Conservation (phyloP, 2,888 invertebrate genomes). For the Melanchra persicariae region DNA sequence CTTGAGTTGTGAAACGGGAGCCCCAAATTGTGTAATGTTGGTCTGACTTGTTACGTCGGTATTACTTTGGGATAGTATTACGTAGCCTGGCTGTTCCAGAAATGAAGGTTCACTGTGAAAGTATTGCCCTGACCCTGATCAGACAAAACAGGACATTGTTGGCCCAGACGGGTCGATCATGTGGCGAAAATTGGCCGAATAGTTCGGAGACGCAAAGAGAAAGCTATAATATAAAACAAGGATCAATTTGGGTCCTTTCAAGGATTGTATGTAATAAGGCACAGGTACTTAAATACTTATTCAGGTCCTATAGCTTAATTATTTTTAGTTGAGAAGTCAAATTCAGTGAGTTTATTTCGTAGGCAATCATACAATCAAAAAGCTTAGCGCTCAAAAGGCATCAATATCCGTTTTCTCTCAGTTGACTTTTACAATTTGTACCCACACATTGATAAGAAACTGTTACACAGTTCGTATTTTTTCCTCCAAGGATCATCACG, state of each 20-base stretch:
- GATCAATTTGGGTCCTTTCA: slow-evolving; percentile 32
- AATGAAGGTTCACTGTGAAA: slow-evolving; percentile 52
- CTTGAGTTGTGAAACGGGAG: slow-evolving; percentile 51
- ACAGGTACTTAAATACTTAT: not conserved
- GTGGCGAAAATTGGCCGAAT: slow-evolving; percentile 58
- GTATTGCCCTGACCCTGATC: slow-evolving; percentile 60
- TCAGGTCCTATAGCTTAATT: slow-evolving; percentile 14
- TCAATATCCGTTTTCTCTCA: not conserved
- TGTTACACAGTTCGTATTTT: slow-evolving; percentile 28
- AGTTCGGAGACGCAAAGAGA: slow-evolving; percentile 27
- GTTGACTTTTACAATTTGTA: slow-evolving; percentile 23
- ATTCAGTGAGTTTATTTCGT: not conserved
- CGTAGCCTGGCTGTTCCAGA: slow-evolving; percentile 28
- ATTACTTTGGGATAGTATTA: slow-evolving; percentile 47
- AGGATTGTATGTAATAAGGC: slow-evolving; percentile 11
- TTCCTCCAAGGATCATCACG: slow-evolving; percentile 48
- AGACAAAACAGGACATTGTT: slow-evolving; percentile 53
- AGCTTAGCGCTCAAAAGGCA: slow-evolving; percentile 6
- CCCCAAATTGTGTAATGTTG: slow-evolving; percentile 57
- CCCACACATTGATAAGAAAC: slow-evolving; percentile 28
- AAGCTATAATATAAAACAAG: slow-evolving; percentile 48
- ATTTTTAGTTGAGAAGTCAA: not conserved
- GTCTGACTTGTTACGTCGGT: slow-evolving; percentile 46
- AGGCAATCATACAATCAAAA: slow-evolving; percentile 15
- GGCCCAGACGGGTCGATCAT: slow-evolving; percentile 57